Evolutionary conservation across 1,140 invertebrate genomes (phyloP), one percentile per base, ranked within the genome.

Genomic region (Lamellibrachia luymesi): DNA sequence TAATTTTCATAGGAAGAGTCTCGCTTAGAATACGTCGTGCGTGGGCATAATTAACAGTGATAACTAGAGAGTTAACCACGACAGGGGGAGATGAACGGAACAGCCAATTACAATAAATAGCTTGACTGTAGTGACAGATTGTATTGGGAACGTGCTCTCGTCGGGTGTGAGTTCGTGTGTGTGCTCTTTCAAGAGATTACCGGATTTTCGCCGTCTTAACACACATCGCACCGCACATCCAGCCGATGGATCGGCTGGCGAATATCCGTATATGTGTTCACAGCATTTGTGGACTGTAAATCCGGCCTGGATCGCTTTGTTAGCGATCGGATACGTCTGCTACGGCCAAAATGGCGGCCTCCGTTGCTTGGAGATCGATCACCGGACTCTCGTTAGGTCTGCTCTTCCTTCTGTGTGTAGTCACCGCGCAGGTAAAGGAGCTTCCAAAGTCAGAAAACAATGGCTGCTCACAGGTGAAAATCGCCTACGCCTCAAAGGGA

Each of bases 391-490:
- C 64, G 64, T 80, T 17, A 10, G 64, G 64, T 80, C 25, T 91
- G n/a, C 49, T 5, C 49, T 50, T 91, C 91, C 17, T 51, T n/a
- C 4, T 91, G 49, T 51, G 4, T n/a, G 2, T 91, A 51, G 49
- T 91, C 91, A n/a, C 13, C 91, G 91, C 91, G 49, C 91, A 50
- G 49, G 91, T 49, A n/a, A 91, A 91, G 91, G 91, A 51, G 2
- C 51, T 50, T 8, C 49, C 49, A 49, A 91, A 91, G 51, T 49
- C 49, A 91, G 91, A 91, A 49, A 91, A 91, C 91, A 91, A 91
- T 51, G 91, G 91, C 17, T 91, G 91, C 27, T 91, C 91, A 91
- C 51, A 50, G 49, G 91, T 91, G 25, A 91, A 91, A n/a, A 50
- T 27, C 49, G 91, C 91, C 2, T 91, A 91, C 51, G 91, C 49